Percentiles rank a stretch among this genome's conserved stretches.
Conservation (phyloP, 2,113 vertebrate genomes). For the Neofelis nebulosa region DNA sequence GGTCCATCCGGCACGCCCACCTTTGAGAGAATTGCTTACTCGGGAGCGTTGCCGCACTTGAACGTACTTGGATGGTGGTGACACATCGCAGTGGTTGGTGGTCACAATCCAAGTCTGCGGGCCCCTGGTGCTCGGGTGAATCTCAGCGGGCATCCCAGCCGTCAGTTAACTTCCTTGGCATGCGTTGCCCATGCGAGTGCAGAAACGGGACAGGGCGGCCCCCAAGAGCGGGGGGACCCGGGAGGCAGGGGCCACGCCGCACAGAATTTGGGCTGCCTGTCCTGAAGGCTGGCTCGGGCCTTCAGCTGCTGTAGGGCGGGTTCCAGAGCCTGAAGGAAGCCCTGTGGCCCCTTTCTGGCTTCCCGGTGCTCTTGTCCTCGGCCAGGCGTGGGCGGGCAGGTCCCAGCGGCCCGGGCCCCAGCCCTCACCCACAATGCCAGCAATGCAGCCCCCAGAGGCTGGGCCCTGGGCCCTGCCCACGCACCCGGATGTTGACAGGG, state of each 20-base stretch:
- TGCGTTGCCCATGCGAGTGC: background rate
- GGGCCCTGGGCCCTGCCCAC: conserved; percentile 75
- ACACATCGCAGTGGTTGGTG: background rate
- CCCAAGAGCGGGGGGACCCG: background rate
- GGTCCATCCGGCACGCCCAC: fast-evolving
- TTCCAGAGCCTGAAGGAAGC: background rate
- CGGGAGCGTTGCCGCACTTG: fast-evolving
- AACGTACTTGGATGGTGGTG: background rate
- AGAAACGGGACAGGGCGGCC: background rate
- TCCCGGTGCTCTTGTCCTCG: background rate
- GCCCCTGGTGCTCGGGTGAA: background rate
- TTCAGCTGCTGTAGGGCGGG: background rate
- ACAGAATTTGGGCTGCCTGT: background rate
- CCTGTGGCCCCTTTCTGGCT: background rate
- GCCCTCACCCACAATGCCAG: background rate
- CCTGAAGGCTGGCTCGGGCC: background rate
- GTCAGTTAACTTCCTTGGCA: background rate
- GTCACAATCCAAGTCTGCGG: background rate
- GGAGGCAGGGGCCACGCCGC: background rate
- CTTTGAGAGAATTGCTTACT: too few relatives aligned
- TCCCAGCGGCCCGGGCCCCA: background rate
- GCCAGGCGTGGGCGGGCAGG: background rate
- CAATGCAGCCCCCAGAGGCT: background rate
- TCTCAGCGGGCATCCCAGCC: background rate
- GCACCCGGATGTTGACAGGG: conserved; percentile 79